Base-by-base conservation (phyloP, 2,113 vertebrate genomes). In the Anarrhichthys ocellatus region DNA sequence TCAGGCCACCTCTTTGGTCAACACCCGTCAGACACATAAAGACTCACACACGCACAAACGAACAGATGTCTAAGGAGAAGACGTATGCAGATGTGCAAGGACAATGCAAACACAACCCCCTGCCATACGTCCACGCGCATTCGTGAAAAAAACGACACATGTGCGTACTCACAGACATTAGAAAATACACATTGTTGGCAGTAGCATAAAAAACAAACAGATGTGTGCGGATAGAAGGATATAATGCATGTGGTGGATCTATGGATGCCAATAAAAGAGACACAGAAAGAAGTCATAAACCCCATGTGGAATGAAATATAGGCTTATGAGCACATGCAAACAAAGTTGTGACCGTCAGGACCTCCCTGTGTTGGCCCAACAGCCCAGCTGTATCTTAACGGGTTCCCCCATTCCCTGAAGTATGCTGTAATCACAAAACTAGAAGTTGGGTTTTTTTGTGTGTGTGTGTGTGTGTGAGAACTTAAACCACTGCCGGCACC, bases 391-490 rank as follows among this genome's bases (percentile, higher is more conserved):
- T 89, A 92, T 92, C 92, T 93, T 94, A 91, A 95, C 92, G 80
- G 92, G 88, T 88, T 87, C 91, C 80, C 91, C 86, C 85, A 94
- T 93, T 96, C 96, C 95, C 96, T 73, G 24, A 96, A 96, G 96
- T 92, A 94, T 81, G 87, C 82, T 95, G 95, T 96, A 96, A 96
- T 94, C 90, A 94, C 95, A 96, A 95, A 95, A 88, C 58, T 82
- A 76, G 67, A 84, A 77, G 56, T 63, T 85, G 79, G 87, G 68
- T 72, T 44, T 84, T 66, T 87, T 32, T 8, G 34, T 64, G 62
- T 64, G 69, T 78, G 63, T 27, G 78, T 95, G 95, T 65, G 63
- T 65, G 63, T 65, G 70, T 79, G 58, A 17, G 96, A 97, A 94
- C 89, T 93, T 95, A 96, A 94, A 95, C 94, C 94, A 94, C 88